Conservation (phyloP, 2,113 vertebrate genomes). For the Chelonoidis abingdonii region DNA sequence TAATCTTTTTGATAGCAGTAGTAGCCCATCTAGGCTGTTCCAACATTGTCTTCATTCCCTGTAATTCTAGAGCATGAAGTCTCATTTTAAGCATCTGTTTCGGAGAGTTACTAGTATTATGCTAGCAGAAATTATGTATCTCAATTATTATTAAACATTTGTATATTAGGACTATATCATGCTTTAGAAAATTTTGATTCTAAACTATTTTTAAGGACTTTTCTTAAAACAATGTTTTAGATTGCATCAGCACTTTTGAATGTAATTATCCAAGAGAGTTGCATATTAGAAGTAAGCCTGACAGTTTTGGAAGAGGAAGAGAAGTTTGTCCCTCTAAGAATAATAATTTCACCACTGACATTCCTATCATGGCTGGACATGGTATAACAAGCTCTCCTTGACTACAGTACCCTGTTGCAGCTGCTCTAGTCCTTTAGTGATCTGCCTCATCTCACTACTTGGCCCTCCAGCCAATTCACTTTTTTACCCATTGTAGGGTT, state of each 20-base stretch:
- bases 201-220: background rate
- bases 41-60: background rate
- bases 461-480: too few species aligned
- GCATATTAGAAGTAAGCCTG: background rate
- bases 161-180: rapidly evolving
- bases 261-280: background rate
- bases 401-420: too few species aligned
- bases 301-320: rapidly evolving
- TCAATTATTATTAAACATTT: rapidly evolving
- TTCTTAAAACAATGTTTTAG: background rate
- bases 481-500: too few species aligned
- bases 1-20: rapidly evolving
- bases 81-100: background rate
- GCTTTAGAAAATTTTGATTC: rapidly evolving
- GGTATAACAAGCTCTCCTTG: too few species aligned
- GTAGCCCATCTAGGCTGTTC: background rate
- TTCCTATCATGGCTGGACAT: too few species aligned
- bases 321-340: background rate
- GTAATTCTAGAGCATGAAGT: rapidly evolving
- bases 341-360: too few species aligned
- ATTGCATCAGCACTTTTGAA: background rate
- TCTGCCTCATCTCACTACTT: too few species aligned
- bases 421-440: too few species aligned
- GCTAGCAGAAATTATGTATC: rapidly evolving
- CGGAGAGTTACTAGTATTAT: background rate